Conservation (phyloP, 2,888 invertebrate genomes). For the Athalia cordata region DNA sequence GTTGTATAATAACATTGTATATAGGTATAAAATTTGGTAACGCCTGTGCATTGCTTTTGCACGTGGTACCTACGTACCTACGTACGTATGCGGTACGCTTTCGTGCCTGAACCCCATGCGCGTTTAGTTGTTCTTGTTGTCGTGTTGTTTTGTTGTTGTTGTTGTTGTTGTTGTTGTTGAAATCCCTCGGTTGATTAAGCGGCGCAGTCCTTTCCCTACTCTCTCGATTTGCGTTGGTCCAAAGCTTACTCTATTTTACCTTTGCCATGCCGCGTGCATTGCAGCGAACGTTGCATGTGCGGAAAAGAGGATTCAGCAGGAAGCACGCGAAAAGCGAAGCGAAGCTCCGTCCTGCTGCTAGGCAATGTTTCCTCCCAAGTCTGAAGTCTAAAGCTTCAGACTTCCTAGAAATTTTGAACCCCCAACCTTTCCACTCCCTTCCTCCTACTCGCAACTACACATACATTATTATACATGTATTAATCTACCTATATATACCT, state of each 20-base stretch:
- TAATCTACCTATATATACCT: neutral
- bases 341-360: neutral
- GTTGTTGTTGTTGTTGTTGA: conserved; percentile 29
- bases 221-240: neutral
- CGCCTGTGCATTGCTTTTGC: too few species aligned
- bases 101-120: too few species aligned
- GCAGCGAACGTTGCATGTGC: neutral
- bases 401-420: conserved; percentile 18
- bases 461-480: neutral
- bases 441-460: neutral
- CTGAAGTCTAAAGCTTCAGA: neutral
- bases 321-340: neutral
- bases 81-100: too few species aligned
- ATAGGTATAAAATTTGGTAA: too few species aligned
- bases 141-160: neutral
- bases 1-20: too few species aligned
- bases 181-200: conserved; percentile 36
- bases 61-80: too few species aligned
- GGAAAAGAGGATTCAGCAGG: neutral
- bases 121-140: conserved; percentile 1
- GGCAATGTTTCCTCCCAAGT: conserved; percentile 28
- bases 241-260: conserved; percentile 6
- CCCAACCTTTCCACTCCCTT: too few species aligned
- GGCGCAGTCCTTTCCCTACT: conserved; percentile 1
- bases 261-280: neutral